phyloP scores from a whole-genome alignment of 1,140 invertebrate genomes.

The Euura saliciscinereae region DNA sequence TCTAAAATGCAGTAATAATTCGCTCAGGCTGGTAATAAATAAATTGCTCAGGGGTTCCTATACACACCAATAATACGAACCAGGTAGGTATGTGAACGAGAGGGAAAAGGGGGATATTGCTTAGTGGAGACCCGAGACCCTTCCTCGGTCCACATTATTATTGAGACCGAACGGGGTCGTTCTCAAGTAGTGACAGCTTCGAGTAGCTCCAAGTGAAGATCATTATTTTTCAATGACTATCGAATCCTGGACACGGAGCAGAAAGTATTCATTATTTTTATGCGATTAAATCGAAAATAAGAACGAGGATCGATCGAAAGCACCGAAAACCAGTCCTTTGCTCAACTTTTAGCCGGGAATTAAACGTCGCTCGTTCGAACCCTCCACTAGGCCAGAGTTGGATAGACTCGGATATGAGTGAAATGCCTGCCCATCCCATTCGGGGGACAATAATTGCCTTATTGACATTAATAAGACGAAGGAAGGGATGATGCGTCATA shows the following conservation, averaged over 20 bases:
- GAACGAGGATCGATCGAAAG: too few species aligned
- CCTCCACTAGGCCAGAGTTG: conserved; percentile 22
- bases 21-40: conserved; percentile 57
- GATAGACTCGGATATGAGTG: conserved; percentile 29
- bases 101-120: conserved; percentile 50
- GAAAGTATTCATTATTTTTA: conserved; percentile 9
- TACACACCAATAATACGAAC: conserved; percentile 56
- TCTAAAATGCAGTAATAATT: conserved; percentile 59
- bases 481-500: conserved; percentile 20
- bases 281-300: not conserved
- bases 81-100: conserved; percentile 31
- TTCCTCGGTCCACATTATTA: conserved; percentile 53
- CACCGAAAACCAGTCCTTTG: not conserved
- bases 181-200: conserved; percentile 29
- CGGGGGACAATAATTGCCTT: conserved; percentile 50
- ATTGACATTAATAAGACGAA: conserved; percentile 58
- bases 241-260: too few species aligned
- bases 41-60: conserved; percentile 57
- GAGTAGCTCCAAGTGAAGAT: conserved; percentile 23
- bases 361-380: not conserved
- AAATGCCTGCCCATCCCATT: conserved; percentile 41
- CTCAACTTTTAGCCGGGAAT: too few species aligned
- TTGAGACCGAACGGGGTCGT: conserved; percentile 50
- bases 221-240: too few species aligned
- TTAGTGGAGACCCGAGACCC: conserved; percentile 47